Base-by-base conservation (phyloP, 2,797 vertebrate genomes). In the Epinephelus coioides region DNA sequence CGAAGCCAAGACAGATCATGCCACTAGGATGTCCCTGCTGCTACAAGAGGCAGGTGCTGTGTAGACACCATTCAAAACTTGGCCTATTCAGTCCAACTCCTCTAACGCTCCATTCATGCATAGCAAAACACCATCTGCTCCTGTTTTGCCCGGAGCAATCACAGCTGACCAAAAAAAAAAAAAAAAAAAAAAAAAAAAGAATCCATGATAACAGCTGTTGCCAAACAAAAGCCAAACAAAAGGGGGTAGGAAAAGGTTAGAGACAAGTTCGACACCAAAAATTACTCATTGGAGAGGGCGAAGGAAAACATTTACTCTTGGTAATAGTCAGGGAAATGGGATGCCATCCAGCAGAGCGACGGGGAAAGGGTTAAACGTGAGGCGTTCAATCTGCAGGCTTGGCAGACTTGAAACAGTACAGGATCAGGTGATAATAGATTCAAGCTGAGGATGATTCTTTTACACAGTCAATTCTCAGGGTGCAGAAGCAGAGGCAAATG, bases 51-150 rank as follows among this genome's bases (percentile, higher is more conserved):
- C 98, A 99, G 98, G 98, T 99, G 98, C 97, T 98, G 96, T 95
- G 97, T 96, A 98, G 98, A 98, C 98, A 97, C 98, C 97, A 99
- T 99, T 99, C 97, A 99, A 94, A 97, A 97, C 96, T 96, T 95
- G 96, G 97, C 96, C 98, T 99, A 99, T 99, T 99, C 97, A 99
- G 95, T 96, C 96, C 95, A 95, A 97, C 96, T 97, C 97, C 96
- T 97, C 97, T 97, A 97, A 97, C 97, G 96, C 96, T 96, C 97
- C 97, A 99, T 99, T 99, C 98, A 99, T 98, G 98, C 98, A 98
- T 98, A 98, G 98, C 98, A 99, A 99, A 99, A 98, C 98, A 98
- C 98, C 98, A 99, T 99, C 98, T 99, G 98, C 97, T 99, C 97
- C 97, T 98, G 97, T 98, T 99, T 98, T 97, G 97, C 98, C 98